phyloP scores from a whole-genome alignment of 2,888 invertebrate species.

The Cosmia pyralina region DNA sequence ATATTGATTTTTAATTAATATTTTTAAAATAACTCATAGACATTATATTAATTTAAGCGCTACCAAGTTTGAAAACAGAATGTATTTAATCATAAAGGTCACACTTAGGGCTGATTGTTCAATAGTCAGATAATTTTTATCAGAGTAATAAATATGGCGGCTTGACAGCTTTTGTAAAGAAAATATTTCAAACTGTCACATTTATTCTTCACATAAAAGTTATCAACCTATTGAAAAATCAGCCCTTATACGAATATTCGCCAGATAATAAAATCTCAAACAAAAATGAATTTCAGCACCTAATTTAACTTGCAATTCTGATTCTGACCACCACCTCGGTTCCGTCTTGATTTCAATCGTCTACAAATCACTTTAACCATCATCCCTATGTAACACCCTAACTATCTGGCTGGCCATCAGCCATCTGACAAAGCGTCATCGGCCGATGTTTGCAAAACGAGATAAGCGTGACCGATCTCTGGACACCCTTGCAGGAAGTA shows the following conservation, averaged over 20 bases:
- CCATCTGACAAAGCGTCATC: slow-evolving; percentile 76
- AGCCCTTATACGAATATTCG: no score
- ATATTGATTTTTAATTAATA: neutral
- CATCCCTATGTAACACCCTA: slow-evolving; percentile 66
- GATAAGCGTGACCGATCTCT: slow-evolving; percentile 84
- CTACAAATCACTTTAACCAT: slow-evolving; percentile 55
- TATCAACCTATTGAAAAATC: no score
- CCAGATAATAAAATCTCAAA: neutral
- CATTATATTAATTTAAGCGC: neutral
- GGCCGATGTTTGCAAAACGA: slow-evolving; percentile 79
- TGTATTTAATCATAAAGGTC: neutral
- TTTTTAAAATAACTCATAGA: neutral
- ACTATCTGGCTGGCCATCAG: slow-evolving; percentile 72
- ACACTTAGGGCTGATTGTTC: no score
- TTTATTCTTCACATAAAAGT: no score
- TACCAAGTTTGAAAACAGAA: neutral
- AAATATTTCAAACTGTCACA: no score
- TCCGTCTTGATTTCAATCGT: slow-evolving; percentile 41
- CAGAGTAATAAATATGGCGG: no score
- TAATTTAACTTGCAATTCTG: neutral
- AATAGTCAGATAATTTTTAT: no score
- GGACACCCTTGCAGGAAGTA: slow-evolving; percentile 75
- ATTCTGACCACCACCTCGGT: neutral
- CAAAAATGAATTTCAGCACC: neutral
- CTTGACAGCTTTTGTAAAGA: no score